Evolutionary conservation across 2,888 invertebrate genomes (phyloP).

Genomic region (Plebejus anna): DNA sequence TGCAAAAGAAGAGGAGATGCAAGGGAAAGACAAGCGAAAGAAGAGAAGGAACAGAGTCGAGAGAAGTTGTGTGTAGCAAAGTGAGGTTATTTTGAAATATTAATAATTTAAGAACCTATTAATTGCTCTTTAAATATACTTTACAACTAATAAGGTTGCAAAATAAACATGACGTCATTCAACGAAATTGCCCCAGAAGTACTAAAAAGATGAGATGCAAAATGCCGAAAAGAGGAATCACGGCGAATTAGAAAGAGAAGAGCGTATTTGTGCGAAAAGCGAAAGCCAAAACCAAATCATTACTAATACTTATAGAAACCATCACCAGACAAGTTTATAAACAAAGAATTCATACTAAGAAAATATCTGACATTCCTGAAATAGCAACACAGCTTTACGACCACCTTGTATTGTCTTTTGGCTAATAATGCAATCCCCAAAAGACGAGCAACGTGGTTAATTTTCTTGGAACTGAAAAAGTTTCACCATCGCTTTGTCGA

Average conservation of each 20-base stretch:
- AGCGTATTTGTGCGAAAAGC: neutral
- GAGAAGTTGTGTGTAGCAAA: neutral
- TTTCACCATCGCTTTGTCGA: neutral
- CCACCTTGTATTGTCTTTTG: neutral
- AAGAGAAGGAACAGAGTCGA: slow-evolving; percentile 29
- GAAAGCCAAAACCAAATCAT: neutral
- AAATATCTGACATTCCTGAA: neutral
- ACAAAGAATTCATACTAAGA: neutral
- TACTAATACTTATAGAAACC: neutral
- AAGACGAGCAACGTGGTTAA: too few relatives aligned
- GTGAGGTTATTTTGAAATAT: neutral
- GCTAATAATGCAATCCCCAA: neutral
- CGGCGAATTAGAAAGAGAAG: neutral
- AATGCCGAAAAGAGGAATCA: neutral
- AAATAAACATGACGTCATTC: neutral
- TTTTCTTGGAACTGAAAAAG: neutral
- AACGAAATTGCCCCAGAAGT: neutral
- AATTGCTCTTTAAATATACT: too few relatives aligned
- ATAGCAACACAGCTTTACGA: neutral
- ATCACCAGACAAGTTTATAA: neutral
- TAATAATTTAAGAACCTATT: neutral
- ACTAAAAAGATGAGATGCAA: neutral
- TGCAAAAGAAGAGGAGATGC: neutral
- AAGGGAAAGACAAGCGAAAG: neutral
- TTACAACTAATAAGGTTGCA: neutral